A percentile compares a stretch with the other conserved stretches of the same genome.
These are phyloP conservation scores for Excalfactoria chinensis DNA, from an alignment of 2,113 vertebrate species.

Conservation along the genomic window DNA sequence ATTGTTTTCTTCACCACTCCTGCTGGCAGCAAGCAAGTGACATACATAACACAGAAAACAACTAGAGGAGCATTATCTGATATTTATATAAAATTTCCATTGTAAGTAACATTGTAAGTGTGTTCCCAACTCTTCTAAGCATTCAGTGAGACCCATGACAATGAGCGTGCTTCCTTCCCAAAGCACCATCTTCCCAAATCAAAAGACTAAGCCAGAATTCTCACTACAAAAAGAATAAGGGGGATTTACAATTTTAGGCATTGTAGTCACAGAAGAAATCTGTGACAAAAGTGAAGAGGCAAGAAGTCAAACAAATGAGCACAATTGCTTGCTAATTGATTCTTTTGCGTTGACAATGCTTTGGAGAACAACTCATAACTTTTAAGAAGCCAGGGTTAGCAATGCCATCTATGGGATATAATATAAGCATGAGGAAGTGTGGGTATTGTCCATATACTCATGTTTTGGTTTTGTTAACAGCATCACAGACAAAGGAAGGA, in stretches of 20 bases:
- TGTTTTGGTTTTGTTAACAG: background rate
- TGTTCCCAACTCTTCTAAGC: background rate
- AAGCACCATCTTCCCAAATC: background rate
- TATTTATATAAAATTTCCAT: background rate
- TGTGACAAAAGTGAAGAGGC: background rate
- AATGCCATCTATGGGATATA: background rate
- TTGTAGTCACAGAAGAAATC: background rate
- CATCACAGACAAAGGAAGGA: background rate
- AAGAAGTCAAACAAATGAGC: background rate
- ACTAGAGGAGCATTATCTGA: background rate
- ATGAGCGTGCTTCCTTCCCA: background rate
- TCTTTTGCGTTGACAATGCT: background rate
- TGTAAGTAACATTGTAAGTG: background rate
- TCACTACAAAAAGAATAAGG: background rate
- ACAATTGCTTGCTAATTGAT: background rate
- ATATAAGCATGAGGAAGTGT: fast-evolving
- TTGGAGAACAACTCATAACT: background rate
- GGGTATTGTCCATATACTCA: background rate
- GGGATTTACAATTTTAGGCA: background rate
- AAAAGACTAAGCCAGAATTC: background rate
- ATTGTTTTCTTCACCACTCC: background rate
- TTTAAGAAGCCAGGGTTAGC: background rate
- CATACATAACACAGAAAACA: background rate
- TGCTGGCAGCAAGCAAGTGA: background rate
- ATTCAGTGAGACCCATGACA: background rate